A percentile compares a stretch with the other conserved stretches of the same genome.
phyloP scores from a whole-genome alignment of 2,113 vertebrate species.

The Barbus barbus region DNA sequence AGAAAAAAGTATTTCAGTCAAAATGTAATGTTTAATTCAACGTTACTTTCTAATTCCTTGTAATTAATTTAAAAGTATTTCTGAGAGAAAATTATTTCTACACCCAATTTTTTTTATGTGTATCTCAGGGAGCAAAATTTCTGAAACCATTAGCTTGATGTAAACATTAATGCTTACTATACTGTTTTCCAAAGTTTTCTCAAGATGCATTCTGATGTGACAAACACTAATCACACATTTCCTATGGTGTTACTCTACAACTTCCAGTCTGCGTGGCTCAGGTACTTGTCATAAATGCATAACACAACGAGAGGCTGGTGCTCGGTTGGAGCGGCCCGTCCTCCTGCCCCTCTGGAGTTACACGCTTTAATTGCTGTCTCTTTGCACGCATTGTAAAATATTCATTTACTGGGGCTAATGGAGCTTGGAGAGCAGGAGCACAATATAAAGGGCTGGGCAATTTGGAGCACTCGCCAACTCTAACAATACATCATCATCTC shows the following conservation, averaged over 20 bases:
- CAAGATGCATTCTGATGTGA: background rate
- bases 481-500: slow-evolving; percentile 56
- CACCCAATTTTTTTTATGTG: background rate
- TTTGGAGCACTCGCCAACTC: slow-evolving; percentile 55
- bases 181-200: background rate
- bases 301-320: slow-evolving; percentile 11
- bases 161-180: background rate
- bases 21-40: background rate
- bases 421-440: slow-evolving; percentile 62
- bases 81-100: background rate
- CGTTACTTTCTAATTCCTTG: background rate
- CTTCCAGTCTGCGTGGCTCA: slow-evolving; percentile 15
- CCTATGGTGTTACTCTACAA: slow-evolving; percentile 6
- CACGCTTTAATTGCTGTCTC: slow-evolving; percentile 65
- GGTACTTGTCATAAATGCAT: slow-evolving; percentile 43
- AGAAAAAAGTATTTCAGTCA: too few relatives aligned
- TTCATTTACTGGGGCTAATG: slow-evolving; percentile 65
- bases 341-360: slow-evolving; percentile 54
- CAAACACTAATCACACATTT: slow-evolving; percentile 6
- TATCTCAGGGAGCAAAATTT: background rate
- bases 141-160: background rate
- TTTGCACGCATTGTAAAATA: slow-evolving; percentile 65
- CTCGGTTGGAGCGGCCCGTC: slow-evolving; percentile 13
- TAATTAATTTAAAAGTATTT: background rate
- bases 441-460: slow-evolving; percentile 61